Evolutionary conservation across 2,888 invertebrate species (phyloP), one percentile per base, ranked within the genome.

Genomic region (Platerodrilus igneus): DNA sequence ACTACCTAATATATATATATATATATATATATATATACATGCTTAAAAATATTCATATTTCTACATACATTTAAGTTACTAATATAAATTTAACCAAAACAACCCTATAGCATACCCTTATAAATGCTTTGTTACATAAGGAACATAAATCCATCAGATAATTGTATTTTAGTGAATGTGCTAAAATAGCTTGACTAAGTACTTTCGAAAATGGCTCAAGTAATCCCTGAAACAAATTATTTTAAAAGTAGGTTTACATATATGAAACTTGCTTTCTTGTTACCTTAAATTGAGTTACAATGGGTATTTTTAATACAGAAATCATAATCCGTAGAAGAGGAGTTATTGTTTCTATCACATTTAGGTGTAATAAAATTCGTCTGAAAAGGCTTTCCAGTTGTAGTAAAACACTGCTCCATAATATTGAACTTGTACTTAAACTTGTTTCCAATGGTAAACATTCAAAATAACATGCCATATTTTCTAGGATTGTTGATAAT

Each of bases 131-230:
- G 60, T 89, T 87, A 63, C 94, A 94, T 8, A 91, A 77, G 41
- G 86, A 87, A 66, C 92, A 92, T 29, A 97, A 73, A 62, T 96
- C 94, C 5, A 89, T 81, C 28, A 97, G 71, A 42, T 80, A 78
- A 32, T 78, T 79, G 60, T 88, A 81, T 55, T 86, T 84, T 41
- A 97, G 70, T 31, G 81, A 78, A 52, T 86, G 86, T 62, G 88
- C 87, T 68, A 95, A 94, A 41, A 97, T 83, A n/a, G 88, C 82
- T 67, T 87, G 89, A 63, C 91, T 88, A 41, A 97, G 69, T 48
- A 96, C 82, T 74, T 97, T 97, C 0, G 95, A 89, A 64, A 96
- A 94, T 2, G 95, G 93, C 62, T 97, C 97, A 56, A 97, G 72
- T 50, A 96, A 78, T 10, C 84, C 83, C 83, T 85, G 66, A 38